Percentiles rank a stretch among this genome's conserved stretches.
Evolutionary conservation across 2,888 invertebrate genomes (phyloP).

Genomic region (Dysmachus trigonus): DNA sequence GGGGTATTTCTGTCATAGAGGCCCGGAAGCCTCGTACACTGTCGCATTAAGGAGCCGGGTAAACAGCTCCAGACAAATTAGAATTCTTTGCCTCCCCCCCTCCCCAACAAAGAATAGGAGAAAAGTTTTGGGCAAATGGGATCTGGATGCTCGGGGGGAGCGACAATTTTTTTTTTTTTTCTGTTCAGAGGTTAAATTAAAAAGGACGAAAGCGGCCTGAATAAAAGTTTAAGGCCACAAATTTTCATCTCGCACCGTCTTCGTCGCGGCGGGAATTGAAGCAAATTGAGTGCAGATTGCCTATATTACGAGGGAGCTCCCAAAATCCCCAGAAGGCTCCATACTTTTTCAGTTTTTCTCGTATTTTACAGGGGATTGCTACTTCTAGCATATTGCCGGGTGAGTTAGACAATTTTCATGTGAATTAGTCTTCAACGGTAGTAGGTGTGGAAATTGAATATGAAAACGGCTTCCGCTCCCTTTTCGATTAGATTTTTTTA

Average conservation of each 20-base stretch:
- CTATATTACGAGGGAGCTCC: not conserved
- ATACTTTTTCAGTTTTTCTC: not conserved
- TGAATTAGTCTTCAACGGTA: not conserved
- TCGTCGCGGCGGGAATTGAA: not conserved
- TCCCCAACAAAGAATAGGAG: not conserved
- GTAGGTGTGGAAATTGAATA: not conserved
- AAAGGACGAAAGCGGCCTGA: not conserved
- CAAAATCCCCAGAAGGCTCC: not conserved
- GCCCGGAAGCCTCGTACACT: not conserved
- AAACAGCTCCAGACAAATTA: constrained; percentile 26
- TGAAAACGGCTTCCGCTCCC: not conserved
- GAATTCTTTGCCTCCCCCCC: constrained; percentile 11
- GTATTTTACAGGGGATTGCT: not conserved
- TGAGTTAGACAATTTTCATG: not conserved
- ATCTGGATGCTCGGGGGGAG: not conserved
- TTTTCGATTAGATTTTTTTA: not conserved
- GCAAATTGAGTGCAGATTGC: constrained; percentile 22
- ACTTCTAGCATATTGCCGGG: not conserved
- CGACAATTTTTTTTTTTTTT: not conserved
- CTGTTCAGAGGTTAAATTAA: constrained; percentile 3
- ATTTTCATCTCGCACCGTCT: not conserved
- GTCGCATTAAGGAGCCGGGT: not conserved
- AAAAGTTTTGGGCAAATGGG: not conserved
- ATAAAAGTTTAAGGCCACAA: not conserved
- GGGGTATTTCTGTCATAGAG: constrained; percentile 9